These are phyloP conservation scores for Gallinago solitaria DNA, from an alignment of 2,797 vertebrate species.

Conservation along the genomic window DNA sequence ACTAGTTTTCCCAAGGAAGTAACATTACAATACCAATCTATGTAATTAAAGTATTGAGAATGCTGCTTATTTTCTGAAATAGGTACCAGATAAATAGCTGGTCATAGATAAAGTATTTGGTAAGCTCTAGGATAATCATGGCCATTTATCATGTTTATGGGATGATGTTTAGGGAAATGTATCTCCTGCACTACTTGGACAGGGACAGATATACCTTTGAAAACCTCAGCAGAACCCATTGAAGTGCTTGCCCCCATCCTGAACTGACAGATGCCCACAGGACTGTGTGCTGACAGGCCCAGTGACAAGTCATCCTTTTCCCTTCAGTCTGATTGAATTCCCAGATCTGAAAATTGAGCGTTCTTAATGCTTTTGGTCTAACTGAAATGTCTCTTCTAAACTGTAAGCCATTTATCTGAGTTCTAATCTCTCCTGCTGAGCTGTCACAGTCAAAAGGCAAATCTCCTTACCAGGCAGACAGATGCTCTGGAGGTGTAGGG, in stretches of 20 bases:
- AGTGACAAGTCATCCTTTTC: constrained; percentile 62
- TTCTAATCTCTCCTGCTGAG: constrained; percentile 45
- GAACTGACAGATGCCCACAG: constrained; percentile 36
- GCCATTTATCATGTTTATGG: constrained; percentile 10
- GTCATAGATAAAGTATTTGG: not conserved
- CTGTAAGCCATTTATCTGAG: constrained; percentile 54
- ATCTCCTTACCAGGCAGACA: constrained; percentile 45
- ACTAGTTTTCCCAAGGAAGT: not conserved
- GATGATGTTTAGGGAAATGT: not conserved
- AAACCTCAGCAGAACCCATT: not conserved
- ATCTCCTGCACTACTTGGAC: not conserved
- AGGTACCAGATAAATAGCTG: not conserved
- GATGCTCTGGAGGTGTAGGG: constrained; percentile 33
- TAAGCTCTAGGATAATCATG: not conserved
- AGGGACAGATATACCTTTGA: not conserved
- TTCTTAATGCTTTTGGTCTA: constrained; percentile 57
- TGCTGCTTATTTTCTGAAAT: not conserved
- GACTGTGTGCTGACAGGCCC: constrained; percentile 3
- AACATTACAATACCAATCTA: not conserved
- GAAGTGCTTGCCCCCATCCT: not conserved
- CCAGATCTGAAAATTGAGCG: constrained; percentile 53
- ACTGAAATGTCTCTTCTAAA: constrained; percentile 62
- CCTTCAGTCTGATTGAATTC: constrained; percentile 60
- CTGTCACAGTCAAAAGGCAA: constrained; percentile 53
- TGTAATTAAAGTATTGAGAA: not conserved